Conservation (phyloP, 1,140 invertebrate species). For the Linepithema humile region DNA sequence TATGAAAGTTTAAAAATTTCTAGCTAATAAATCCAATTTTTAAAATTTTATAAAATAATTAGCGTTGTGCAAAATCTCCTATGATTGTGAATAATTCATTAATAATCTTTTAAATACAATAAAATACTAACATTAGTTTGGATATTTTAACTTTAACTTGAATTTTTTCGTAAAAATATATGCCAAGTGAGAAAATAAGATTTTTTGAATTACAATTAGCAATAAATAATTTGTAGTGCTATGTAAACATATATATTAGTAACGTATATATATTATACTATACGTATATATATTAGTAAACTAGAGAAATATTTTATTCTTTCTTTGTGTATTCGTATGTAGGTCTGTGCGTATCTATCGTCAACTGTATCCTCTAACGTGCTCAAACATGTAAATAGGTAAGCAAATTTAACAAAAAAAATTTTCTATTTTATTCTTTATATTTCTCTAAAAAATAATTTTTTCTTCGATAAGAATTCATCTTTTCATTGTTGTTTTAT, state of each 20-base stretch:
- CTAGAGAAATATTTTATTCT: background rate
- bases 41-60: background rate
- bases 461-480: background rate
- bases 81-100: background rate
- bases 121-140: background rate
- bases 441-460: background rate
- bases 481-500: background rate
- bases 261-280: background rate
- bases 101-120: background rate
- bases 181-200: background rate
- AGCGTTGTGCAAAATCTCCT: background rate
- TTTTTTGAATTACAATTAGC: background rate
- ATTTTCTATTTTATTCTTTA: background rate
- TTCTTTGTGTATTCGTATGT: background rate
- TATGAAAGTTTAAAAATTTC: background rate
- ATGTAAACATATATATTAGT: background rate
- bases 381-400: slow-evolving; percentile 33
- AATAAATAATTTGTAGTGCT: background rate
- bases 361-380: slow-evolving; percentile 28
- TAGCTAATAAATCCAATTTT: background rate
- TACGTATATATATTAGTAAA: background rate
- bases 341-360: slow-evolving; percentile 51
- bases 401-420: background rate
- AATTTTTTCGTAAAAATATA: background rate
- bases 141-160: no score